phyloP scores from a whole-genome alignment of 2,888 invertebrate species.

The Suillia variegata region DNA sequence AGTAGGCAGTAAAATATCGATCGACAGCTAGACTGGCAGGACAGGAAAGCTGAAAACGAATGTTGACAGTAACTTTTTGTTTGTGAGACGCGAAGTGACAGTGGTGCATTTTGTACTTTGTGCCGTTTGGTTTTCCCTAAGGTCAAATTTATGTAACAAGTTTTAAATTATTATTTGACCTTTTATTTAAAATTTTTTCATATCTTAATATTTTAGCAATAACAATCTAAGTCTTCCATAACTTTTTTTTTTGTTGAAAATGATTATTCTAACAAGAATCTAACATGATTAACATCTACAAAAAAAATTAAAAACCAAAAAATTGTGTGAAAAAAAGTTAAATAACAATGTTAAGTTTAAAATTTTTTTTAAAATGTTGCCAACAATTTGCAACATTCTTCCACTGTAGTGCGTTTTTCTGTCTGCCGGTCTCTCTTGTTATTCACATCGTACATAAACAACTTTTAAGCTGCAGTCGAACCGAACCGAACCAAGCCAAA shows the following conservation, averaged over 20 bases:
- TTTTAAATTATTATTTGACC: background rate
- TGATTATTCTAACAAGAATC: no score
- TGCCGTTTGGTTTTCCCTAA: background rate
- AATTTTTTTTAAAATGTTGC: no score
- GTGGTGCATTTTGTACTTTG: background rate
- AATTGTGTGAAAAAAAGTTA: background rate
- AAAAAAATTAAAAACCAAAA: background rate
- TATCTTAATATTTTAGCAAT: background rate
- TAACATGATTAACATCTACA: background rate
- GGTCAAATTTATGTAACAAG: background rate
- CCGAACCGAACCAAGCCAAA: no score
- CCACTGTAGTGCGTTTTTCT: background rate
- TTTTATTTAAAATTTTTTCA: background rate
- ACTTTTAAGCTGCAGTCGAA: no score
- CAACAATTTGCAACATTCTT: no score
- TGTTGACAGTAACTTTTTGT: conserved; percentile 6
- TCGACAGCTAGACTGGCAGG: conserved; percentile 32
- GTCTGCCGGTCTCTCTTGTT: background rate
- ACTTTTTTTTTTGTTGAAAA: no score
- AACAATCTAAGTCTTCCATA: no score
- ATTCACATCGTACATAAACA: background rate
- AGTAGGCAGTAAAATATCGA: conserved; percentile 46
- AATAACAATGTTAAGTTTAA: background rate
- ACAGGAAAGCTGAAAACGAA: conserved; percentile 7
- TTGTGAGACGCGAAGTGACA: background rate